Evolutionary conservation across 2,797 vertebrate species (phyloP).

Genomic region (Botia almorhae): DNA sequence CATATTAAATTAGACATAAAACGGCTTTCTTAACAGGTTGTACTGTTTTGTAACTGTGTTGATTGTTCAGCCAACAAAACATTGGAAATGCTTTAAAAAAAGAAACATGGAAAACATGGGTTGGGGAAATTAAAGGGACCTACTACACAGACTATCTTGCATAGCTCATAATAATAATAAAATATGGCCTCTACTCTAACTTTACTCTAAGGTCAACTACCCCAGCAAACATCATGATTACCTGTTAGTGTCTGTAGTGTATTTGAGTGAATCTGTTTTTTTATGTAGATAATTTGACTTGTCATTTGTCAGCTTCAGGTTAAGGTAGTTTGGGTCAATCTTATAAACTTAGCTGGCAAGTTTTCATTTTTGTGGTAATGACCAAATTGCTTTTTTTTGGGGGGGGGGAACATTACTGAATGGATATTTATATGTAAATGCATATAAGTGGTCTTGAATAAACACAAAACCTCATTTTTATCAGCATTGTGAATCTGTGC

Average conservation of each 20-base stretch:
- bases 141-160: too few relatives aligned
- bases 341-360: not conserved
- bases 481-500: not conserved
- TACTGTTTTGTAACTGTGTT: not conserved
- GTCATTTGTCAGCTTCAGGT: not conserved
- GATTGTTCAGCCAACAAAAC: not conserved
- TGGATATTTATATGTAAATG: not conserved
- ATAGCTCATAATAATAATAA: not conserved
- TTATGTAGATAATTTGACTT: not conserved
- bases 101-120: not conserved
- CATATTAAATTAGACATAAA: constrained; percentile 54
- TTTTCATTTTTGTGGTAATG: not conserved
- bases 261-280: not conserved
- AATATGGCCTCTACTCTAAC: not conserved
- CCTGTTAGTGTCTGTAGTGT: not conserved
- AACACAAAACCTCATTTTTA: not conserved
- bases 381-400: constrained; percentile 4
- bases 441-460: not conserved
- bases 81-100: too few relatives aligned
- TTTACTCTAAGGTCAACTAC: not conserved
- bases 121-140: not conserved
- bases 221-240: constrained; percentile 4
- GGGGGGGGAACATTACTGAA: not conserved
- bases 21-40: not conserved
- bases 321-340: not conserved